Base-by-base conservation (phyloP, 1,140 invertebrate species). In the Caerostris darwini region DNA sequence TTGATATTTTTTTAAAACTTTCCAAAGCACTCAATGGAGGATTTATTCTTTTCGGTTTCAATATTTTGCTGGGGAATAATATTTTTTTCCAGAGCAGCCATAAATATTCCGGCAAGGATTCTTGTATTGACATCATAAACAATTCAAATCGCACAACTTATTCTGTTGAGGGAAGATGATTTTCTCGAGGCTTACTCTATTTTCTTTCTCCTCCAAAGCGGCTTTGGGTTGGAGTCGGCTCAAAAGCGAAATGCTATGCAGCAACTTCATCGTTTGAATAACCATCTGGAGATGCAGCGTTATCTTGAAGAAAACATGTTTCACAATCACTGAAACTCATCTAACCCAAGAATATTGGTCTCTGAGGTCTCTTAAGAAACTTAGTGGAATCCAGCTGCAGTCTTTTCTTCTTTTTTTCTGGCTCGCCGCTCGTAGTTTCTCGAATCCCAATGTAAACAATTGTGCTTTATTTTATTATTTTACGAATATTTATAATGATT, bases 301-400 rank as follows among this genome's bases (percentile, higher is more conserved):
- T 57, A 34, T 85, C n/a, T 7, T 34, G 14, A 19, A 58, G n/a
- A 85, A 58, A 83, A 57, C 54, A 85, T 19, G 54, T 17, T 58
- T 56, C 5, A 34, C 17, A 19, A 19, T 85, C 82, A n/a, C 34
- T n/a, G 82, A 85, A 85, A 85, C 56, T 19, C 56, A 85, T 85
- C 82, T 83, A 17, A 57, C 14, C 7, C 12, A n/a, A 34, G 19
- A 14, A 58, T 58, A 58, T 85, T 56, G 54, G 14, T 57, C 54
- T 85, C 82, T n/a, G n/a, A 19, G 82, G 82, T 85, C n/a, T 85
- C 7, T 54, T 57, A 17, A 3, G 57, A 6, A 50, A 50, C 19
- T 10, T 8, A 50, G 69, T 8, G 10, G 3, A 71, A 71, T 71
- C 8, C 69, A 71, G 3, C 34, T 71, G 8, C 4, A 8, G 50